Base-by-base conservation (phyloP, 2,113 vertebrate species). In the Holacanthus passer region DNA sequence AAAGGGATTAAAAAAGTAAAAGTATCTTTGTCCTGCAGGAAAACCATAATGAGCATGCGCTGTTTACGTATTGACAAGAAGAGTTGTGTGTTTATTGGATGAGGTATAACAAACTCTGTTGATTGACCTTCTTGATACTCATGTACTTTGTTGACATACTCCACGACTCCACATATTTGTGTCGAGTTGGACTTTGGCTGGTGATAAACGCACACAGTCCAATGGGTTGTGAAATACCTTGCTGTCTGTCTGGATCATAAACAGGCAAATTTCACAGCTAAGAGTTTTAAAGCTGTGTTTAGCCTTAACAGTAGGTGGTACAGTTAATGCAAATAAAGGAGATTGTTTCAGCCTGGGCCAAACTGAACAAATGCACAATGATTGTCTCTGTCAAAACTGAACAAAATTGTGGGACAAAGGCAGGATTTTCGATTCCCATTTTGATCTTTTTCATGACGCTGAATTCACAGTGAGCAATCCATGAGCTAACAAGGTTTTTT, bases 131-230 rank as follows among this genome's bases (percentile, higher is more conserved):
- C 7, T n/a, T 50, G 35, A 63, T 67, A 17, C 19, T 69, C 11
- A 10, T 72, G 27, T 16, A 19, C 8, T 85, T 45, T 68, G 43
- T 35, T 63, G 24, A 69, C 11, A 24, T 22, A 5, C 2, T 35
- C 7, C 17, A 53, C 69, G 70, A 81, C 58, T 67, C 62, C 56
- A 67, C 70, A 53, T 5, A 55, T 75, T 22, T 63, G 27, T 39
- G 4, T 63, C 32, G 31, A 58, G 56, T 39, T 89, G 45, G n/a
- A 88, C 86, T 81, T 86, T 71, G 64, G 58, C 14, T 24, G 22
- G n/a, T 19, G 29, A 53, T 45, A 35, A 60, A 88, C 62, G 52
- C 45, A 69, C 8, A 73, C 39, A 14, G 47, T 6, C 6, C 5
- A 17, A 1, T 13, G 41, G 12, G 11, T 79, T 79, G 27, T 29